Percentiles rank a stretch among this genome's conserved stretches.
Conservation (phyloP, 2,888 invertebrate genomes). For the Torymus aiolomorphi region DNA sequence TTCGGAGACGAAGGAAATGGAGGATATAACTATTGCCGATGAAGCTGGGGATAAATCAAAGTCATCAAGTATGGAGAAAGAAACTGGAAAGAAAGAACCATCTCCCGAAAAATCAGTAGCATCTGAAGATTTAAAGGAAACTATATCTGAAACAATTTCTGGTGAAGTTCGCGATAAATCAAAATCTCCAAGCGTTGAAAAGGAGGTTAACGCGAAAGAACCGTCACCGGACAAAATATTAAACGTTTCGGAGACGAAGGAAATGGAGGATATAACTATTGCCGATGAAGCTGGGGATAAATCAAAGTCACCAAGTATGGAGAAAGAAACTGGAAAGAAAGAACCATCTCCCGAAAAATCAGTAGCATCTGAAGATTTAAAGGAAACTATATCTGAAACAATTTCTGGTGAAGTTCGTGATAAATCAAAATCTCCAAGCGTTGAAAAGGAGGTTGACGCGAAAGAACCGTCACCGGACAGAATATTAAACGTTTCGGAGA, state of each 20-base stretch:
- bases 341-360: too few species aligned
- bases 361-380: background rate
- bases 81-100: background rate
- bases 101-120: too few species aligned
- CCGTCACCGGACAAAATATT: background rate
- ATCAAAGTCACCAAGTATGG: background rate
- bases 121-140: conserved; percentile 29
- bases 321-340: background rate
- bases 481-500: background rate
- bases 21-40: too few species aligned
- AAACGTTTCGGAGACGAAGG: background rate
- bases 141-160: background rate
- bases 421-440: too few species aligned
- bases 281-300: background rate
- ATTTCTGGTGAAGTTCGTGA: conserved; percentile 33
- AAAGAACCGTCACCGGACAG: conserved; percentile 7
- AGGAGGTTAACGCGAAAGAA: background rate
- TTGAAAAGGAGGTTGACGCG: background rate
- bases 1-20: too few species aligned
- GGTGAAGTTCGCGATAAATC: too few species aligned
- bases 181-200: too few species aligned
- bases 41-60: background rate
- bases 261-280: background rate
- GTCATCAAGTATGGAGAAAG: conserved; percentile 19
- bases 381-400: background rate